Evolutionary conservation across 2,797 vertebrate species (phyloP).

Genomic region (Chaunax sp.): DNA sequence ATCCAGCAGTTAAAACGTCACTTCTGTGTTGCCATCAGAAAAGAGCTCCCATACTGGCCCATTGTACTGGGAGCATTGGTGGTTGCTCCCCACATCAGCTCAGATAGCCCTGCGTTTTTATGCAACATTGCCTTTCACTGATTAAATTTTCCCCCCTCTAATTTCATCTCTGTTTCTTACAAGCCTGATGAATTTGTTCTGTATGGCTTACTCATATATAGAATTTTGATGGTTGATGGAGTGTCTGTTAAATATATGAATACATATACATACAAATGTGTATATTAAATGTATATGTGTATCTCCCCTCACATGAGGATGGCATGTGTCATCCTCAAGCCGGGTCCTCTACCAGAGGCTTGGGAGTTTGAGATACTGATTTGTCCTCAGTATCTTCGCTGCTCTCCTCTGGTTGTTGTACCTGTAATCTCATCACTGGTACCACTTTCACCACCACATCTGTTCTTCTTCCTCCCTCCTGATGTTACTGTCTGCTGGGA

Average conservation of each 20-base stretch:
- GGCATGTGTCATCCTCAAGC: too few species aligned
- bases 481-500: too few species aligned
- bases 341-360: too few species aligned
- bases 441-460: too few species aligned
- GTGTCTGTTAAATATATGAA: conserved; percentile 8
- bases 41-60: conserved; percentile 48
- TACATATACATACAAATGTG: conserved; percentile 22
- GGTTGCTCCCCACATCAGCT: conserved; percentile 44
- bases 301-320: too few species aligned
- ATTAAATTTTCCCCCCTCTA: conserved; percentile 59
- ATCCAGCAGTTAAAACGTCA: conserved; percentile 73
- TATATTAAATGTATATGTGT: conserved; percentile 26
- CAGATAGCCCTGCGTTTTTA: conserved; percentile 55
- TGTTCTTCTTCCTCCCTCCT: too few species aligned
- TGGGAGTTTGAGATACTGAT: too few species aligned
- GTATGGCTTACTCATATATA: conserved; percentile 55
- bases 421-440: too few species aligned
- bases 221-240: conserved; percentile 3
- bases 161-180: conserved; percentile 53
- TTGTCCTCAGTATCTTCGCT: too few species aligned
- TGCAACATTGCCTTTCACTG: conserved; percentile 65
- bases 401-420: too few species aligned
- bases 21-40: conserved; percentile 43
- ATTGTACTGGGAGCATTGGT: too few species aligned
- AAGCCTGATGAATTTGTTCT: conserved; percentile 63